Evolutionary conservation across 1,140 invertebrate species (phyloP).

Genomic region (Papilio aristodemus): DNA sequence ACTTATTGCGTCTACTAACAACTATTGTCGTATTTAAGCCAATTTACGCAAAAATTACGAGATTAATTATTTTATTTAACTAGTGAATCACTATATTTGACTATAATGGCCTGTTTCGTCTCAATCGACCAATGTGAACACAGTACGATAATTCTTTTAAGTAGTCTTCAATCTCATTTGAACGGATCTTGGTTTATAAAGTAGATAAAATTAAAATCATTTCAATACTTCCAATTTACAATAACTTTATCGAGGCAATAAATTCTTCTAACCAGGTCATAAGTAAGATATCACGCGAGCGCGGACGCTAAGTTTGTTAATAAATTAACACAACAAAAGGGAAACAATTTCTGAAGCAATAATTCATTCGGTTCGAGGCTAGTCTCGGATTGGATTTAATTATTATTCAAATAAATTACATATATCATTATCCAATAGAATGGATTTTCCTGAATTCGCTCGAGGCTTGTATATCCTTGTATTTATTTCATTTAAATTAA

Average conservation of each 20-base stretch:
- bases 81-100: too few species aligned
- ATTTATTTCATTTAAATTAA: constrained; percentile 4
- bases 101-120: too few species aligned
- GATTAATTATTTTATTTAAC: too few species aligned
- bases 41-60: too few species aligned
- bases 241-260: constrained; percentile 2
- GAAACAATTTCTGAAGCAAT: constrained; percentile 18
- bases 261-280: constrained; percentile 11
- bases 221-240: background rate
- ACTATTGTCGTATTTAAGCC: too few species aligned
- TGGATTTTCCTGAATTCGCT: constrained; percentile 16
- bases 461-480: constrained; percentile 11
- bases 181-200: too few species aligned
- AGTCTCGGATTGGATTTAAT: constrained; percentile 9
- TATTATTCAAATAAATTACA: constrained; percentile 4
- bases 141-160: too few species aligned
- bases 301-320: constrained; percentile 11
- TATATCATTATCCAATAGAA: constrained; percentile 18
- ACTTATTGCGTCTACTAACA: too few species aligned
- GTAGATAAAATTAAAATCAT: too few species aligned
- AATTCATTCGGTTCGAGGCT: constrained; percentile 14
- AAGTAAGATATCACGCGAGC: constrained; percentile 16
- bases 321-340: constrained; percentile 19
- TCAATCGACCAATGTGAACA: too few species aligned
- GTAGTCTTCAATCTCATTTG: too few species aligned